Percentiles rank a stretch among this genome's conserved stretches.
Evolutionary conservation across 2,113 vertebrate species (phyloP).

Genomic region (Drymodes brunneopygia): DNA sequence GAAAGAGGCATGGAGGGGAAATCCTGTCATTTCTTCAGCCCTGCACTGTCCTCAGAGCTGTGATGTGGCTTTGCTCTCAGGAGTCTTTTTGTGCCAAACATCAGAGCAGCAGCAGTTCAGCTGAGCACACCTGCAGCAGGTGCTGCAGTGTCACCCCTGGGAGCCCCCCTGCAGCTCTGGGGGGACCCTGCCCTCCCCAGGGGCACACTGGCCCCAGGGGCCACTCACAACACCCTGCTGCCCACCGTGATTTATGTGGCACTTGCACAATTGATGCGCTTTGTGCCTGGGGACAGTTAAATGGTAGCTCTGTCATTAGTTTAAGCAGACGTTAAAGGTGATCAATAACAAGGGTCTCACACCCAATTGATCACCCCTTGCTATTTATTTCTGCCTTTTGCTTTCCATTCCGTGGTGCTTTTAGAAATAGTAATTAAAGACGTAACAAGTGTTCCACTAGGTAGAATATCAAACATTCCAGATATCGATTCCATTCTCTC

Average conservation of each 20-base stretch:
- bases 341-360: conserved; percentile 89
- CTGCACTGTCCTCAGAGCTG: background rate
- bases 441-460: conserved; percentile 48
- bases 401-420: conserved; percentile 48
- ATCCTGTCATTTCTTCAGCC: background rate
- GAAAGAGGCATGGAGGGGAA: background rate
- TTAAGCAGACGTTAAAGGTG: conserved; percentile 91
- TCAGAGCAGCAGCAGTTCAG: background rate
- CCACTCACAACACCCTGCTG: background rate
- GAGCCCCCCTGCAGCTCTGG: fast-evolving
- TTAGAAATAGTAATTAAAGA: conserved; percentile 70
- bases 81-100: background rate
- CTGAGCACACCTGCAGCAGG: background rate
- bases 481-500: conserved; percentile 3
- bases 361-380: conserved; percentile 82
- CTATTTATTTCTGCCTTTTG: conserved; percentile 74
- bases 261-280: conserved; percentile 78
- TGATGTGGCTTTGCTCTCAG: fast-evolving
- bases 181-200: background rate
- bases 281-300: conserved; percentile 82
- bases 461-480: conserved; percentile 62
- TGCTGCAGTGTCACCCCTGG: background rate
- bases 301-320: conserved; percentile 88
- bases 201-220: conserved; percentile 30
- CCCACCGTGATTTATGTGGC: conserved; percentile 79